Evolutionary conservation across 2,113 vertebrate genomes (phyloP).

Genomic region (Aviceda subcristata): DNA sequence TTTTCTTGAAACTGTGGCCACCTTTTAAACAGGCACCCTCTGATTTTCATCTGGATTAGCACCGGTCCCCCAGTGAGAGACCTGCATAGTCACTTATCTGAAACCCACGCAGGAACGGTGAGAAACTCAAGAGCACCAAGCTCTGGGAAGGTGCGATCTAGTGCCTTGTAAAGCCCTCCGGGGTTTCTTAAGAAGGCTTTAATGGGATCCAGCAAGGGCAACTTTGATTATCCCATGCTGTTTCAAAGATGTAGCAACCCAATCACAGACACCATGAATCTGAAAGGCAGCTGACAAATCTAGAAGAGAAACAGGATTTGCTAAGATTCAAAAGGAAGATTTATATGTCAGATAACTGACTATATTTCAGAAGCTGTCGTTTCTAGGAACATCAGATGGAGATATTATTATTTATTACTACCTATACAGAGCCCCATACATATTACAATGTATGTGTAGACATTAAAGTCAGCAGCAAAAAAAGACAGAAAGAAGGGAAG

Average conservation of each 20-base stretch:
- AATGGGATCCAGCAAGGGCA: neutral
- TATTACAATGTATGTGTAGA: neutral
- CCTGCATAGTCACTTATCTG: neutral
- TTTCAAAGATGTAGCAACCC: neutral
- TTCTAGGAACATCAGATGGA: neutral
- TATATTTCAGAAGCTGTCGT: slow-evolving; percentile 32
- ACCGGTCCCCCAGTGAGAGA: neutral
- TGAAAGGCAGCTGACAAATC: slow-evolving; percentile 38
- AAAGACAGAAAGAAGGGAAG: neutral
- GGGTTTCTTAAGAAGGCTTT: neutral
- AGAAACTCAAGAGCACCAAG: neutral
- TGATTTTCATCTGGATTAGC: neutral
- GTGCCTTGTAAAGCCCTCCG: neutral
- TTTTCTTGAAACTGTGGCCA: neutral
- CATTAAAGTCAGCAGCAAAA: neutral
- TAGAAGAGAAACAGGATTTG: neutral
- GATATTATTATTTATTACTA: neutral
- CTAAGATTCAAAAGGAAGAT: neutral
- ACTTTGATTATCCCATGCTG: neutral
- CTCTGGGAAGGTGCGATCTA: neutral
- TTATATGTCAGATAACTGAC: neutral
- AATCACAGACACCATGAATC: neutral
- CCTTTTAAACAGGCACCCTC: neutral
- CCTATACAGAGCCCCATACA: neutral
- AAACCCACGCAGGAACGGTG: neutral